These are phyloP conservation scores for Sitta europaea DNA, from an alignment of 2,113 vertebrate species.

Conservation along the genomic window DNA sequence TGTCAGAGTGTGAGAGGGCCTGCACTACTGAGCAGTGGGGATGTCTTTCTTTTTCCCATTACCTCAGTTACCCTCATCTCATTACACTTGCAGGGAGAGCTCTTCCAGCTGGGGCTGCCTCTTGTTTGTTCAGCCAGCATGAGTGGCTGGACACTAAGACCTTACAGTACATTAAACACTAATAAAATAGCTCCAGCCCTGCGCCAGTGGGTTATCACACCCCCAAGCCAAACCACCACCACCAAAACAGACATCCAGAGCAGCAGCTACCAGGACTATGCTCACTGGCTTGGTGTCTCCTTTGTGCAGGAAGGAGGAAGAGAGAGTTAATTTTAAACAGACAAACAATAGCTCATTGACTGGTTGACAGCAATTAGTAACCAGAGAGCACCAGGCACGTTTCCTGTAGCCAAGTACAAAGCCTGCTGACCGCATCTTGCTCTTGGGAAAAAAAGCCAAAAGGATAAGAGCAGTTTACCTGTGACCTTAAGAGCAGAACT, in stretches of 20 bases:
- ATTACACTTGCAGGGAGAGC: background rate
- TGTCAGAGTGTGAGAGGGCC: background rate
- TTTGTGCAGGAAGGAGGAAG: background rate
- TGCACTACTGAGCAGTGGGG: background rate
- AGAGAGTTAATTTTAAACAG: constrained; percentile 59
- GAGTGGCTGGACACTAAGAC: background rate
- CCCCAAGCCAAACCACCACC: background rate
- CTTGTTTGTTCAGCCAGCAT: background rate
- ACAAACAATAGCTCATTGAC: constrained; percentile 46
- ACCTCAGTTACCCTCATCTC: background rate
- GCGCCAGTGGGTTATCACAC: background rate
- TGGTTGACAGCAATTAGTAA: constrained; percentile 43
- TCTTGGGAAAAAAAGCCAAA: background rate
- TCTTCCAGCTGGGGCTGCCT: background rate
- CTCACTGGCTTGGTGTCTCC: background rate
- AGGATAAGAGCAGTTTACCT: background rate
- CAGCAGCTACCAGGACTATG: background rate
- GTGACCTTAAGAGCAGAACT: background rate
- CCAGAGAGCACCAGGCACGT: background rate
- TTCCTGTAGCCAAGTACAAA: background rate
- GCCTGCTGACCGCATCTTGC: fast-evolving
- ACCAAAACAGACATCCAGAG: fast-evolving
- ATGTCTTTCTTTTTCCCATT: background rate
- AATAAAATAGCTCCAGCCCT: background rate
- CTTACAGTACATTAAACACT: background rate